These are phyloP conservation scores for Heliconius eleuchia DNA, from an alignment of 1,140 invertebrate species.

Conservation along the genomic window DNA sequence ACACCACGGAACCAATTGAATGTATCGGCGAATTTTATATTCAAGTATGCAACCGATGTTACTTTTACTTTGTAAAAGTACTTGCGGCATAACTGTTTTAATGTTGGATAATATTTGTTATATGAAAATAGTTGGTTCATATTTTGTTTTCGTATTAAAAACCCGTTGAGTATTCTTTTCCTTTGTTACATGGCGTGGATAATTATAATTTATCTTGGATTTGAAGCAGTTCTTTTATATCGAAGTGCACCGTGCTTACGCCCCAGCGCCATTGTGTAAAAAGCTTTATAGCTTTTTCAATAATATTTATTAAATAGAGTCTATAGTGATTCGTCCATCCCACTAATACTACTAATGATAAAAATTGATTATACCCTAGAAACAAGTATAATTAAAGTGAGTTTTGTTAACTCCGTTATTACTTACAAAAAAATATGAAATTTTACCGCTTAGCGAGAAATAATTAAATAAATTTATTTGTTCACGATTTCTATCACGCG, in stretches of 20 bases:
- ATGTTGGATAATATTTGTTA: neutral
- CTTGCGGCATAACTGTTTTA: neutral
- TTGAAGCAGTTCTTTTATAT: neutral
- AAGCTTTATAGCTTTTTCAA: too few relatives aligned
- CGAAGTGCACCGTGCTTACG: too few relatives aligned
- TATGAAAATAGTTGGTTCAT: neutral
- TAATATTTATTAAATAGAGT: too few relatives aligned
- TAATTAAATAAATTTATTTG: slow-evolving; percentile 18
- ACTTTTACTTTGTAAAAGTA: neutral
- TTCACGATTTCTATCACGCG: slow-evolving; percentile 24
- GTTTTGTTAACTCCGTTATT: neutral
- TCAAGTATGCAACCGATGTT: neutral
- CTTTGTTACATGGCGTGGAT: neutral
- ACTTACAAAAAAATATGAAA: neutral
- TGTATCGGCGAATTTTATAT: neutral
- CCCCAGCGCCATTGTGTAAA: too few relatives aligned
- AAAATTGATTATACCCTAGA: neutral
- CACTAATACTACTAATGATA: too few relatives aligned
- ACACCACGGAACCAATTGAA: slow-evolving; percentile 6
- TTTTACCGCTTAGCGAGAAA: slow-evolving; percentile 8
- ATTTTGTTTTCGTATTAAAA: too few relatives aligned
- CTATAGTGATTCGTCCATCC: too few relatives aligned
- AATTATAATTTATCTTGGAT: neutral
- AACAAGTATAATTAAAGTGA: neutral
- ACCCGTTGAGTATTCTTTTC: too few relatives aligned